A percentile compares a stretch with the other conserved stretches of the same genome.
Conservation (phyloP, 2,888 invertebrate species). For the Epinotia ramella region DNA sequence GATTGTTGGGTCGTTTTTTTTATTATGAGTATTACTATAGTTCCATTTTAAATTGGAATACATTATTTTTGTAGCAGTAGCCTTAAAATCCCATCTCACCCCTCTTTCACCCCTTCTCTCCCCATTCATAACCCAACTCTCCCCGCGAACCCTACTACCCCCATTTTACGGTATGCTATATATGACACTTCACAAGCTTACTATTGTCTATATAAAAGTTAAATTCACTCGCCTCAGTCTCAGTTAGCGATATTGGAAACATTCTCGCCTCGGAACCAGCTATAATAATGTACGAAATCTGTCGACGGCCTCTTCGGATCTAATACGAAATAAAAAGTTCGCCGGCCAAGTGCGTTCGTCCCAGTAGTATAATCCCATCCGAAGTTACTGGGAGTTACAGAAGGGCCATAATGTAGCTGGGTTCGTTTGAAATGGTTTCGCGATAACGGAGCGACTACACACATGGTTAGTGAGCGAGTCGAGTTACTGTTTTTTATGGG, state of each 20-base stretch:
- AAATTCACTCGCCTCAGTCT: background rate
- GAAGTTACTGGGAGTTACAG: constrained; percentile 37
- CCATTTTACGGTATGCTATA: too few relatives aligned
- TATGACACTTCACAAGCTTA: too few relatives aligned
- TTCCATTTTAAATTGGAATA: too few relatives aligned
- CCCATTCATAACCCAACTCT: too few relatives aligned
- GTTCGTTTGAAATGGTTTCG: constrained; percentile 6
- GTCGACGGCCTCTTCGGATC: constrained; percentile 33
- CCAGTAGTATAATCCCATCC: constrained; percentile 39
- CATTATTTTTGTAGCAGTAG: too few relatives aligned
- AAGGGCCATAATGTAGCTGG: constrained; percentile 38
- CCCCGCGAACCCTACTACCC: too few relatives aligned
- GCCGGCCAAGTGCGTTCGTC: constrained; percentile 23
- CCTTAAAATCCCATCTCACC: too few relatives aligned
- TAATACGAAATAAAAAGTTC: constrained; percentile 45
- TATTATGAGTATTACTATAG: too few relatives aligned
- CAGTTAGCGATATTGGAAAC: constrained; percentile 4
- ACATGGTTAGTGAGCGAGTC: background rate
- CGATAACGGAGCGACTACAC: background rate
- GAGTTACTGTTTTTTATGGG: constrained; percentile 4
- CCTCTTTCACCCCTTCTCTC: too few relatives aligned
- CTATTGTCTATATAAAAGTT: background rate
- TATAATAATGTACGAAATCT: constrained; percentile 35
- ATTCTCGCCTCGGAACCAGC: constrained; percentile 3
- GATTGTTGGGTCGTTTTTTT: too few relatives aligned